phyloP scores from a whole-genome alignment of 2,113 vertebrate species.

The Thunnus thynnus region DNA sequence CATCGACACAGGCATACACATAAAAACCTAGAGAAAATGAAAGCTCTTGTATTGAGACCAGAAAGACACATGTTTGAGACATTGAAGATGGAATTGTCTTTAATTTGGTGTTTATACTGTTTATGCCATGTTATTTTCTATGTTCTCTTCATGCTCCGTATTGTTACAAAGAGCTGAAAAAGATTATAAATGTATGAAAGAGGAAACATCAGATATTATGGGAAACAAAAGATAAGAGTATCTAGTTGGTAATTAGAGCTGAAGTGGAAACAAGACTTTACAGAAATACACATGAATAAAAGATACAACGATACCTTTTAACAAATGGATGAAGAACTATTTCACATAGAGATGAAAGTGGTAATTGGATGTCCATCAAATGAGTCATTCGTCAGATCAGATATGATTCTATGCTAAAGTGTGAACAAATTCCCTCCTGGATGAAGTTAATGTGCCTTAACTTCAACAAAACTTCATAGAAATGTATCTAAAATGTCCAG shows the following conservation, averaged over 20 bases:
- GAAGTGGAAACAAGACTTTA: neutral
- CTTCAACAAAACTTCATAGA: conserved; percentile 26
- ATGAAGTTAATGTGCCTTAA: conserved; percentile 43
- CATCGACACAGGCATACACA: conserved; percentile 31
- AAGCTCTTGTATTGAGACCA: conserved; percentile 9
- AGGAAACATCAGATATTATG: neutral
- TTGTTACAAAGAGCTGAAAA: neutral
- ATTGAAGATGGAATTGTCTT: conserved; percentile 8
- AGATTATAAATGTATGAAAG: too few relatives aligned
- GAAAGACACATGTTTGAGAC: conserved; percentile 16
- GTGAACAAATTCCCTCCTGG: conserved; percentile 16
- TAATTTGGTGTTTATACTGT: neutral
- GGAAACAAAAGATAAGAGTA: neutral
- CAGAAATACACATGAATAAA: neutral
- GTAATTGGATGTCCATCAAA: neutral
- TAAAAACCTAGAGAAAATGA: conserved; percentile 3
- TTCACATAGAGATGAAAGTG: neutral
- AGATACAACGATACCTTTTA: neutral
- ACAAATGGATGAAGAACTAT: neutral
- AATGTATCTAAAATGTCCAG: conserved; percentile 41
- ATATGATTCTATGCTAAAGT: neutral
- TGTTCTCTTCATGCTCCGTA: neutral
- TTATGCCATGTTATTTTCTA: neutral
- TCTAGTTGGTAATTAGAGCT: conserved; percentile 3
- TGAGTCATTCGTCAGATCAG: conserved; percentile 1